These are phyloP conservation scores for Rhinichthys osculus DNA, from an alignment of 2,797 vertebrate species.

Conservation along the genomic window DNA sequence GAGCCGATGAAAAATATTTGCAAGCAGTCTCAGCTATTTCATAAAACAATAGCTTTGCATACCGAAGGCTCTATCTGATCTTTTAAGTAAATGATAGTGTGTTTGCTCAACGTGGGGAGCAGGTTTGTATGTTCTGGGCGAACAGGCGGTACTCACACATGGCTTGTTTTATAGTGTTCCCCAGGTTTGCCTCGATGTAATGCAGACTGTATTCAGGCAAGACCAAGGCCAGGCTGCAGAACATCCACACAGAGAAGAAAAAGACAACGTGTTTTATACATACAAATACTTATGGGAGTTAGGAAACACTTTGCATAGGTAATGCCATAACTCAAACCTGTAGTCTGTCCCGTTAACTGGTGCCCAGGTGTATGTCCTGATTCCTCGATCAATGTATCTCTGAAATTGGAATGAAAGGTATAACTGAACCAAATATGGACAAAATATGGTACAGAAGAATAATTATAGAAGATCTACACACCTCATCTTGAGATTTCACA, in stretches of 20 bases:
- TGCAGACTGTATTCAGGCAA: slow-evolving; percentile 97
- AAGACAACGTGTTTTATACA: slow-evolving; percentile 33
- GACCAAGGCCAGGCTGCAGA: slow-evolving; percentile 90
- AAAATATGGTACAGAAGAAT: not conserved
- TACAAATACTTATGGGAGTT: not conserved
- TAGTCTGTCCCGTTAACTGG: slow-evolving; percentile 98
- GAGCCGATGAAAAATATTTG: slow-evolving; percentile 17
- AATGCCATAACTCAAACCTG: slow-evolving; percentile 70
- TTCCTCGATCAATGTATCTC: slow-evolving; percentile 96
- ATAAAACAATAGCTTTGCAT: slow-evolving; percentile 39
- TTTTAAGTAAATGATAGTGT: slow-evolving; percentile 14
- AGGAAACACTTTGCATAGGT: slow-evolving; percentile 24
- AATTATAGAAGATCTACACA: slow-evolving; percentile 68
- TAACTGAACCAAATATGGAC: not conserved
- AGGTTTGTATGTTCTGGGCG: slow-evolving; percentile 11
- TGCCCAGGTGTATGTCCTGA: slow-evolving; percentile 94
- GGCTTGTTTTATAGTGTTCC: slow-evolving; percentile 88
- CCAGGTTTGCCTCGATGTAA: slow-evolving; percentile 95
- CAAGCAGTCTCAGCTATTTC: not conserved
- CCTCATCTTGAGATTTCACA: slow-evolving; percentile 98
- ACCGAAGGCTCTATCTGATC: slow-evolving; percentile 13
- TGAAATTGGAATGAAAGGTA: slow-evolving; percentile 68
- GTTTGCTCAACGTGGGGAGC: slow-evolving; percentile 17
- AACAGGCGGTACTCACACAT: slow-evolving; percentile 87
- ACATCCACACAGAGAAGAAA: slow-evolving; percentile 35